These are phyloP conservation scores for Oryctes rhinoceros DNA, from an alignment of 1,140 invertebrate species.

Conservation along the genomic window DNA sequence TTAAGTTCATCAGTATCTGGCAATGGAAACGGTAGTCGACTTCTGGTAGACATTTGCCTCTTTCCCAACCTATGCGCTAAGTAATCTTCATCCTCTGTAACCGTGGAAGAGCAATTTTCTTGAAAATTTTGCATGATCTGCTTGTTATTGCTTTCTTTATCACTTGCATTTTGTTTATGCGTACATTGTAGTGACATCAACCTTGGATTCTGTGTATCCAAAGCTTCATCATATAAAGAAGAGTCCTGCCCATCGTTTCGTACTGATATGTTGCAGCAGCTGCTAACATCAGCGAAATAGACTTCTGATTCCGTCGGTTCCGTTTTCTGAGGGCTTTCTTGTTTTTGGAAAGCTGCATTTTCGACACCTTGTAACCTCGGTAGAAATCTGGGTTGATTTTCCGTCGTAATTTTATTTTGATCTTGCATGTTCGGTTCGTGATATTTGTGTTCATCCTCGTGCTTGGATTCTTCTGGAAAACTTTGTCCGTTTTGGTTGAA, in stretches of 20 bases:
- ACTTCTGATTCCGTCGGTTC: constrained; percentile 78
- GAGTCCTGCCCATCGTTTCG: constrained; percentile 66
- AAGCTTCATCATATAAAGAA: constrained; percentile 61
- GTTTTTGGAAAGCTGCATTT: constrained; percentile 72
- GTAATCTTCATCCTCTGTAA: constrained; percentile 65
- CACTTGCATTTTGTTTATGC: constrained; percentile 44
- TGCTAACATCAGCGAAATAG: constrained; percentile 87
- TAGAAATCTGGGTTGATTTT: constrained; percentile 55
- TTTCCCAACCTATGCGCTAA: constrained; percentile 64
- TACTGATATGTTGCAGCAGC: constrained; percentile 79
- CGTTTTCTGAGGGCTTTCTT: constrained; percentile 66
- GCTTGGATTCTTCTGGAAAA: constrained; percentile 45
- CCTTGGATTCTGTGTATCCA: constrained; percentile 56
- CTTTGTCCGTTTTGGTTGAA: constrained; percentile 55
- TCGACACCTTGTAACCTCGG: constrained; percentile 69
- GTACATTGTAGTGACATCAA: constrained; percentile 53
- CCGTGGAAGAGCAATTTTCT: constrained; percentile 50
- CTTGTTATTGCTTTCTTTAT: constrained; percentile 45
- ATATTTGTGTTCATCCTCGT: constrained; percentile 56
- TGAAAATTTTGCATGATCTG: constrained; percentile 53
- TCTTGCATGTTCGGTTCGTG: constrained; percentile 54
- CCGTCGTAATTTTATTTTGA: constrained; percentile 43
- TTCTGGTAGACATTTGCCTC: constrained; percentile 66
- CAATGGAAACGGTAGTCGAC: constrained; percentile 67
- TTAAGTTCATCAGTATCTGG: constrained; percentile 57